Evolutionary conservation across 1,140 invertebrate genomes (phyloP), one percentile per base, ranked within the genome.

Genomic region (Aphelenchoides fujianensis): DNA sequence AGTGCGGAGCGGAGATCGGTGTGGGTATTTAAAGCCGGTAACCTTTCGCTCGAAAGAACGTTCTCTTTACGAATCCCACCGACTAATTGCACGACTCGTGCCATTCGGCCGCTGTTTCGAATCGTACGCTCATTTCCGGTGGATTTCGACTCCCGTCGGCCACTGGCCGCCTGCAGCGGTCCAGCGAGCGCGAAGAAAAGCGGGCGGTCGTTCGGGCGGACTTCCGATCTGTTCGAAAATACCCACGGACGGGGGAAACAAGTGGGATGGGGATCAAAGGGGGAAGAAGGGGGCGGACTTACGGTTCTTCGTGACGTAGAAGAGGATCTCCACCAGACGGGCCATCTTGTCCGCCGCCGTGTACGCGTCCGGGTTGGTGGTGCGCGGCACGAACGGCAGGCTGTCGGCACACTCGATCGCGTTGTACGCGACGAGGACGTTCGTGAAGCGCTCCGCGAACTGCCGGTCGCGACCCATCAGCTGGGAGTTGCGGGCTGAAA

Each of bases 271-370:
- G n/a, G n/a, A 48, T 16, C 12, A 16, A 54, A 64, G 35, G 64
- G 36, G 0, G 12, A 27, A 3, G 75, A 16, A 19, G 34, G 41
- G 9, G 9, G 69, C 30, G 37, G 69, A 77, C 73, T 77, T 30
- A 80, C 78, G 59, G 63, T 79, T 79, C 52, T 79, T 79, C 9
- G 70, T 48, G 5, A 80, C 35, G 9, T 73, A 72, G 59, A 80
- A 79, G n/a, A 79, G 41, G 27, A 79, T 70, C 41, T 79, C 78
- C 52, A 79, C 16, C 23, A 77, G 59, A 32, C 72, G 55, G 19
- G 72, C 71, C 30, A 79, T 80, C 64, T 63, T 79, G n/a, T 31
- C 66, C n/a, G 28, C 53, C 12, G 69, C 41, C 12, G 28, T 57
- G 27, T 32, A 30, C 3, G 73, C 72, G 53, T 66, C 63, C n/a